phyloP scores from a whole-genome alignment of 2,888 invertebrate species.

The Tanytarsus gracilentus region DNA sequence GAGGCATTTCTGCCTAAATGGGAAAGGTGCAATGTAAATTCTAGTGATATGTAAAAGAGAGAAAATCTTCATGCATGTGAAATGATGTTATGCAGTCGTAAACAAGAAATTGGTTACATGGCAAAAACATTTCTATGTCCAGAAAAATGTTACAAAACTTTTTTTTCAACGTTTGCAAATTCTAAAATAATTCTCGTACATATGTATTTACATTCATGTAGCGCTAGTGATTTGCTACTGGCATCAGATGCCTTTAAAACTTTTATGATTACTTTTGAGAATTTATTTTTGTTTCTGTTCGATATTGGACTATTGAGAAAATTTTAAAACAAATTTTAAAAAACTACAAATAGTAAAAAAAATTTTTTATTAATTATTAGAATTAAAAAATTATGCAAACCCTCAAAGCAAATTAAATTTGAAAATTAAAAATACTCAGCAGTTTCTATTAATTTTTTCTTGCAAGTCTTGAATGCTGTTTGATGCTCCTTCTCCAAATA shows the following conservation, averaged over 20 bases:
- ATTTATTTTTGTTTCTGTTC: too few relatives aligned
- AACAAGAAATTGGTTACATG: constrained; percentile 12
- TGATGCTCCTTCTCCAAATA: background rate
- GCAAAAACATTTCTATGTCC: background rate
- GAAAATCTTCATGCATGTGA: too few relatives aligned
- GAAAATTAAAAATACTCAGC: background rate
- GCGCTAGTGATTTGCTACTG: too few relatives aligned
- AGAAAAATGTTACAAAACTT: background rate
- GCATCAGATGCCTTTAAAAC: too few relatives aligned
- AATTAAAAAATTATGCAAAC: background rate
- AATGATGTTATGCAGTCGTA: background rate
- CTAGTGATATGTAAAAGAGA: background rate
- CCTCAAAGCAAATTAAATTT: background rate
- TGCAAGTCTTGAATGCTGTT: background rate
- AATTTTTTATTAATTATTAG: background rate
- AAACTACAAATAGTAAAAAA: too few relatives aligned
- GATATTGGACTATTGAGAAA: too few relatives aligned
- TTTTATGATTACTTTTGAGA: too few relatives aligned
- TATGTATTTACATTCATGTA: too few relatives aligned
- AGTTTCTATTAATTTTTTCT: background rate
- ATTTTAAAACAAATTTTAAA: too few relatives aligned
- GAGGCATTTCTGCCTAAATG: background rate
- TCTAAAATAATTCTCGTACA: background rate
- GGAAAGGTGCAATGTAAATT: background rate
- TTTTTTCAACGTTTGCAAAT: background rate